Evolutionary conservation across 2,797 vertebrate genomes (phyloP).

Genomic region (Momotus momota): DNA sequence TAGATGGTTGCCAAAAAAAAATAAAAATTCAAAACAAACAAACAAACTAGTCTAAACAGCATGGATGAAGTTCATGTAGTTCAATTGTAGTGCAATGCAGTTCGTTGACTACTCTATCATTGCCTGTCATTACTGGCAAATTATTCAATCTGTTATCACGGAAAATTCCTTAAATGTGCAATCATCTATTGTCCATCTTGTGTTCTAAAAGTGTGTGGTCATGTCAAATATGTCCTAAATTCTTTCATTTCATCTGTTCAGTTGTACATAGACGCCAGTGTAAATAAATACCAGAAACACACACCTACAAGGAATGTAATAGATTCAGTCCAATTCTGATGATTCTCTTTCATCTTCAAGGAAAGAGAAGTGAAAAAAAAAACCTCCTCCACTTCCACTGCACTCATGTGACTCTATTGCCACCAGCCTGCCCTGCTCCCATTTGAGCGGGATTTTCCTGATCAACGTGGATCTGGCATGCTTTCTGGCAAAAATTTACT

Average conservation of each 20-base stretch:
- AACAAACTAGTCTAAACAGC: neutral
- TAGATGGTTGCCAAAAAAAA: neutral
- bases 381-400: neutral
- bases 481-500: neutral
- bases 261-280: neutral
- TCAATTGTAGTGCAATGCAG: neutral
- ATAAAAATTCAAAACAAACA: neutral
- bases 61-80: neutral
- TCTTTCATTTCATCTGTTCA: conserved; percentile 5
- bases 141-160: conserved; percentile 59
- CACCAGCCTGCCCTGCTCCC: neutral
- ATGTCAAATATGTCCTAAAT: conserved; percentile 28
- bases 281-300: conserved; percentile 11
- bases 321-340: neutral
- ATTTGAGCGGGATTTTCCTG: neutral
- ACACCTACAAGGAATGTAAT: neutral
- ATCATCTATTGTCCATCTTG: conserved; percentile 40
- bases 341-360: neutral
- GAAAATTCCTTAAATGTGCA: conserved; percentile 25
- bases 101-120: neutral
- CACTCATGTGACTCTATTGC: accelerated
- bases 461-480: neutral
- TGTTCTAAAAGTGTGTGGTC: neutral
- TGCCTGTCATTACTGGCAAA: conserved; percentile 30
- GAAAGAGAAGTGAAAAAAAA: neutral